Conservation (phyloP, 1,140 invertebrate genomes). For the Ceratina australensis region DNA sequence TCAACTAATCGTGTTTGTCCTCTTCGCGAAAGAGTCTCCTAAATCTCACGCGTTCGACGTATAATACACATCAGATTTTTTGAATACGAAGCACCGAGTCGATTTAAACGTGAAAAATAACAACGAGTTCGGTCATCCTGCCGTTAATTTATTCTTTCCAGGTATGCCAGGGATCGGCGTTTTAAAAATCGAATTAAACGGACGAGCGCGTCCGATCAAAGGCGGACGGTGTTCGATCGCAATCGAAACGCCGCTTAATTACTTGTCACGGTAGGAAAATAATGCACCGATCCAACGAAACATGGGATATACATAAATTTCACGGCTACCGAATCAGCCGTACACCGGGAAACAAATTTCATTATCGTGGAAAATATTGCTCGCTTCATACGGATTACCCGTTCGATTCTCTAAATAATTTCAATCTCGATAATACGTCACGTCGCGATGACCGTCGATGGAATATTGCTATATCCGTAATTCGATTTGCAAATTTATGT, state of each 20-base stretch:
- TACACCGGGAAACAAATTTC: constrained; percentile 13
- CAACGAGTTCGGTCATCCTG: not conserved
- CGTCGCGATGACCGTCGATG: not conserved
- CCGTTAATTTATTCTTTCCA: constrained; percentile 26
- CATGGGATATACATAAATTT: constrained; percentile 39
- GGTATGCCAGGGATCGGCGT: not conserved
- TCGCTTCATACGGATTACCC: no score
- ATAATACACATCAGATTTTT: not conserved
- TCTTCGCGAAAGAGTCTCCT: not conserved
- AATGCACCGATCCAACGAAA: constrained; percentile 36
- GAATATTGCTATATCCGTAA: not conserved
- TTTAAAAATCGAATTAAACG: constrained; percentile 35
- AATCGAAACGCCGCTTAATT: constrained; percentile 18
- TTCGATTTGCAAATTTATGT: constrained; percentile 13
- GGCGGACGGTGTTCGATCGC: not conserved
- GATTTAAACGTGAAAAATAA: not conserved
- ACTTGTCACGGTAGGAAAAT: constrained; percentile 32
- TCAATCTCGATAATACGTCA: not conserved
- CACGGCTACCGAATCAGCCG: not conserved
- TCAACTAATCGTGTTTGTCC: no score
- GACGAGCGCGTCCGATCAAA: constrained; percentile 5
- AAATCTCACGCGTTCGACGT: not conserved
- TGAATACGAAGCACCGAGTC: not conserved
- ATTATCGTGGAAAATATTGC: constrained; percentile 36
- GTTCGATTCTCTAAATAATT: constrained; percentile 31